Evolutionary conservation across 2,888 invertebrate species (phyloP).

Genomic region (Troilus luridus): DNA sequence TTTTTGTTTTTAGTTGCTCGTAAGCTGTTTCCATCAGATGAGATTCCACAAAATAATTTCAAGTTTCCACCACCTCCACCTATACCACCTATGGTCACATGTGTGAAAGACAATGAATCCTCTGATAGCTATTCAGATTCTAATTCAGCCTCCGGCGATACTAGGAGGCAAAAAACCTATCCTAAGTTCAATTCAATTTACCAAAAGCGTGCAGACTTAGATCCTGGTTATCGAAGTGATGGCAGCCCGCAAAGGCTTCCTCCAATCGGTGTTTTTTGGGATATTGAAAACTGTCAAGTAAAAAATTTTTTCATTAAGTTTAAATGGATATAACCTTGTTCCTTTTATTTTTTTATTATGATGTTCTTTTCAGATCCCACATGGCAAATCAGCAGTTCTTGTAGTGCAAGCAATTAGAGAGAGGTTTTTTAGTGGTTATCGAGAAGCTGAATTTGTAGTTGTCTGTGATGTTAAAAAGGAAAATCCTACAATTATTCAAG

Average conservation of each 20-base stretch:
- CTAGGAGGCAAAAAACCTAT: not conserved
- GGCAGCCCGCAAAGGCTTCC: slow-evolving; percentile 68
- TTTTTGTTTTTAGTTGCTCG: slow-evolving; percentile 1
- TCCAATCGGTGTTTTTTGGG: slow-evolving; percentile 92
- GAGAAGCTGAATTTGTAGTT: slow-evolving; percentile 90
- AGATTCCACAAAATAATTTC: slow-evolving; percentile 35
- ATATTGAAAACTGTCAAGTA: slow-evolving; percentile 91
- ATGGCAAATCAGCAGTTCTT: slow-evolving; percentile 83
- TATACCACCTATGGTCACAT: not conserved
- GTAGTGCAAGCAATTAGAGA: slow-evolving; percentile 83
- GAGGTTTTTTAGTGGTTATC: slow-evolving; percentile 80
- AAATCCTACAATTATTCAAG: slow-evolving; percentile 80
- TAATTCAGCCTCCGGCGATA: slow-evolving; percentile 36
- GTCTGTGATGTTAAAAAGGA: slow-evolving; percentile 92
- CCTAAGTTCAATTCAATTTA: not conserved
- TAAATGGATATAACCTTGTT: not conserved
- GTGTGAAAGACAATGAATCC: not conserved
- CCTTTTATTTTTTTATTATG: not conserved
- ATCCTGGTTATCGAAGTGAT: slow-evolving; percentile 55
- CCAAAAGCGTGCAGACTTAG: not conserved
- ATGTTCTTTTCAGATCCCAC: slow-evolving; percentile 76
- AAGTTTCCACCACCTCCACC: slow-evolving; percentile 63
- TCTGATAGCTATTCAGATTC: slow-evolving; percentile 46
- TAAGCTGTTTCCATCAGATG: slow-evolving; percentile 12
- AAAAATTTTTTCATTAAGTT: slow-evolving; percentile 61